Conservation (phyloP, 2,113 vertebrate species). For the Paraplagusia blochii region DNA sequence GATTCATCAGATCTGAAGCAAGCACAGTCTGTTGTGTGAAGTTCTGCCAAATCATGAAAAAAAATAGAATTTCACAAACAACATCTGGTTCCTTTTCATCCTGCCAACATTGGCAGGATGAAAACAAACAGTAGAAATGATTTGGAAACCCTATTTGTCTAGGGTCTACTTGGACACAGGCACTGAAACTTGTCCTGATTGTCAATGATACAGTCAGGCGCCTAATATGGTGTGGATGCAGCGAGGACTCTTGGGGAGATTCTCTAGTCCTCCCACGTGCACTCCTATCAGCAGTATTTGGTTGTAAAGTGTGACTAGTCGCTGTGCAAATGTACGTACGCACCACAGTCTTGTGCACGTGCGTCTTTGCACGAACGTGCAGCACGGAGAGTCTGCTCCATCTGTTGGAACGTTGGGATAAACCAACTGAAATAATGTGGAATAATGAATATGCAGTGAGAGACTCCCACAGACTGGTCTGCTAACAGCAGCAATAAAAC, state of each 20-base stretch:
- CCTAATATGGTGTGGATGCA: conserved; percentile 65
- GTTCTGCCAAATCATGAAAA: conserved; percentile 18
- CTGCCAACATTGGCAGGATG: conserved; percentile 21
- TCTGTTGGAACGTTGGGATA: too few relatives aligned
- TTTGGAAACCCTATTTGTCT: conserved; percentile 52
- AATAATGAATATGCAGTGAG: too few relatives aligned
- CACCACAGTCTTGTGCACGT: background rate
- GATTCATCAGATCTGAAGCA: conserved; percentile 18
- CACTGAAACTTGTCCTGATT: conserved; percentile 57
- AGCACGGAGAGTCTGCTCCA: too few relatives aligned
- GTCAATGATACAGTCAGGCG: conserved; percentile 51
- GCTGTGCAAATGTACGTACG: background rate
- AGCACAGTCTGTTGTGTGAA: conserved; percentile 20
- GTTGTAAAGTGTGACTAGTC: conserved; percentile 40
- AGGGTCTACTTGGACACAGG: conserved; percentile 35
- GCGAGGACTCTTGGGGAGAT: conserved; percentile 58
- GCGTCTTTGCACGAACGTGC: too few relatives aligned
- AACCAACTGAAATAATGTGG: too few relatives aligned
- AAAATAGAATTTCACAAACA: conserved; percentile 26
- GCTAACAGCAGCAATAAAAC: too few relatives aligned
- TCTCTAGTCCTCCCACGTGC: conserved; percentile 59
- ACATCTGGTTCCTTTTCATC: too few relatives aligned
- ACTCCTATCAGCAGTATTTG: conserved; percentile 51
- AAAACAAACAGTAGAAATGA: conserved; percentile 49
- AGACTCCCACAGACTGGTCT: too few relatives aligned